A percentile compares a stretch with the other conserved stretches of the same genome.
These are phyloP conservation scores for Hydropotes inermis DNA, from an alignment of 2,113 vertebrate species.

Conservation along the genomic window DNA sequence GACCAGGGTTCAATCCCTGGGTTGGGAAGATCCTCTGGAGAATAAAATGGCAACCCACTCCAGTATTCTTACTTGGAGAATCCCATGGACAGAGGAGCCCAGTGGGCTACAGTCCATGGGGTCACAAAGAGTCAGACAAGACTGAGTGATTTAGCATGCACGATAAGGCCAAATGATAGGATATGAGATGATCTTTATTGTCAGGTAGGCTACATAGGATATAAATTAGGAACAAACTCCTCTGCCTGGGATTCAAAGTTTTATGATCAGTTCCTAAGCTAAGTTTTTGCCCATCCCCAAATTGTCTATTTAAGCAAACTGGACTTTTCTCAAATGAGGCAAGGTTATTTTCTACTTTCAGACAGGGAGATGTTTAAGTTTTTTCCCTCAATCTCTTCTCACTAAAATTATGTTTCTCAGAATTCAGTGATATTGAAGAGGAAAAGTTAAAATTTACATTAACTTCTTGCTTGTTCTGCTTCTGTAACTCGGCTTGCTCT, in stretches of 20 bases:
- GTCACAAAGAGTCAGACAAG: background rate
- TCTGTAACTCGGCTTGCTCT: background rate
- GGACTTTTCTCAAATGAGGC: background rate
- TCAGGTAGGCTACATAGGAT: background rate
- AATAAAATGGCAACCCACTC: background rate
- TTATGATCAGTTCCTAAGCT: background rate
- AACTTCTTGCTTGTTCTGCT: background rate
- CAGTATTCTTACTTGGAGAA: background rate
- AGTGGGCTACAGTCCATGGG: background rate
- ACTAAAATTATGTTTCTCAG: background rate
- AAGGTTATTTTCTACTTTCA: conserved; percentile 3
- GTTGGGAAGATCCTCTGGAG: background rate
- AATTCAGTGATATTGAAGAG: background rate
- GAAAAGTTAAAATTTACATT: background rate
- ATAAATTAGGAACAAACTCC: background rate
- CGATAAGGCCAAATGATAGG: background rate
- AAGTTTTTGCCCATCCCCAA: background rate
- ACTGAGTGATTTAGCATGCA: background rate
- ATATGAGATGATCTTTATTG: background rate
- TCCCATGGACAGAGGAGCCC: background rate
- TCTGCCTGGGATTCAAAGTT: background rate
- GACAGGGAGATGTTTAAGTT: background rate
- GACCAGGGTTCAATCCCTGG: background rate
- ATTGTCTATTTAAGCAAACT: background rate
- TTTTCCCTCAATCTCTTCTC: background rate